phyloP scores from a whole-genome alignment of 2,888 invertebrate species.

The Hydraecia micacea region DNA sequence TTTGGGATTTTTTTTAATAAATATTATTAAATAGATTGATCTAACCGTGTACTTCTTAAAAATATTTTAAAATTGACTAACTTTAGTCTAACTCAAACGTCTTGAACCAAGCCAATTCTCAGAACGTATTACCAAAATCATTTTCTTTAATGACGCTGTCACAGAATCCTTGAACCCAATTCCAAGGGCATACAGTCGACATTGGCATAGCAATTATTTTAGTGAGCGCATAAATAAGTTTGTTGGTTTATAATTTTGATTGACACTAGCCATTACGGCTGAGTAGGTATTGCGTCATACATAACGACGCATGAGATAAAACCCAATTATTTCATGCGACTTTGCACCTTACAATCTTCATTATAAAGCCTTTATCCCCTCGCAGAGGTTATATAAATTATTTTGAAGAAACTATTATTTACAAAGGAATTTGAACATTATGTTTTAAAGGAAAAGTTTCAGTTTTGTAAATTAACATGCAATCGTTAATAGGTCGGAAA shows the following conservation, averaged over 20 bases:
- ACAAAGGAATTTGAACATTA: constrained; percentile 68
- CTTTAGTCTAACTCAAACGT: constrained; percentile 77
- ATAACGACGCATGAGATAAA: constrained; percentile 81
- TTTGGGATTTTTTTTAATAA: not conserved
- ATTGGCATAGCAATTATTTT: constrained; percentile 73
- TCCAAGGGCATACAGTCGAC: constrained; percentile 71
- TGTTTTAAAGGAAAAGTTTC: constrained; percentile 61
- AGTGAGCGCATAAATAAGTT: constrained; percentile 78
- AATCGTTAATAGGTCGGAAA: constrained; percentile 54
- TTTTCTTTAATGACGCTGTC: constrained; percentile 60
- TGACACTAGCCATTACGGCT: constrained; percentile 89
- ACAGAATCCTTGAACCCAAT: constrained; percentile 60
- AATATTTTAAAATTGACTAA: constrained; percentile 73
- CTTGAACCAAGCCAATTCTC: constrained; percentile 82
- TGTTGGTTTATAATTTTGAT: constrained; percentile 89
- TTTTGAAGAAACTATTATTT: constrained; percentile 65
- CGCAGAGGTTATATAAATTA: constrained; percentile 46
- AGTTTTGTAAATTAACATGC: constrained; percentile 54
- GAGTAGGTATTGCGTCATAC: constrained; percentile 88
- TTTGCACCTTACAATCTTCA: constrained; percentile 57
- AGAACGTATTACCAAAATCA: constrained; percentile 78
- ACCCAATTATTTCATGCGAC: constrained; percentile 62
- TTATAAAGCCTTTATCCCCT: constrained; percentile 57
- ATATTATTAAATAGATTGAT: not conserved
- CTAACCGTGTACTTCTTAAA: constrained; percentile 47